phyloP scores from a whole-genome alignment of 2,888 invertebrate species.

The Phanerotoma sp. region DNA sequence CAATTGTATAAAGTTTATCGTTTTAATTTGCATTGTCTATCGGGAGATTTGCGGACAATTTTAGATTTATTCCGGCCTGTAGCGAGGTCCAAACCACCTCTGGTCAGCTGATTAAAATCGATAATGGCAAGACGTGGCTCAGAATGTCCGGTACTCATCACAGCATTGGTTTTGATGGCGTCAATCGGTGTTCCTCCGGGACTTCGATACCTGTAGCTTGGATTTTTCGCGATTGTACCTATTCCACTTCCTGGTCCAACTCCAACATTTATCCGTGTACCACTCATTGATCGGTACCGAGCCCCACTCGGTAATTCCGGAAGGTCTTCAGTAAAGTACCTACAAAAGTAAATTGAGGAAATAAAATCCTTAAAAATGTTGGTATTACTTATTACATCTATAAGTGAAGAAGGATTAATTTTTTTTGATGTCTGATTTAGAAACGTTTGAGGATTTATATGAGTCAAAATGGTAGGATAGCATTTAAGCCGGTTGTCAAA shows the following conservation, averaged over 20 bases:
- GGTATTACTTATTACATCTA: no score
- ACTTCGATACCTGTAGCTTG: conserved; percentile 51
- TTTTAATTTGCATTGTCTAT: conserved; percentile 13
- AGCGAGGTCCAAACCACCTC: conserved; percentile 63
- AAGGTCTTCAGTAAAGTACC: conserved; percentile 49
- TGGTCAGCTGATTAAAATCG: conserved; percentile 71
- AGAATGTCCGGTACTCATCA: conserved; percentile 39
- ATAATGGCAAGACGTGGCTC: conserved; percentile 71
- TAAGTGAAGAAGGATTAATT: no score
- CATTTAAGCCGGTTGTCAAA: neutral
- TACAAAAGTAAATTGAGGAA: no score
- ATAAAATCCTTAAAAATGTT: no score
- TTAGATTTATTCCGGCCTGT: conserved; percentile 46
- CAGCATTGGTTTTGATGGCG: conserved; percentile 37
- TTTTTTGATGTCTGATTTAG: neutral
- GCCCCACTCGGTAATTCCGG: conserved; percentile 35
- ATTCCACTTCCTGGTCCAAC: conserved; percentile 37
- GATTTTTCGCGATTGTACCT: conserved; percentile 43
- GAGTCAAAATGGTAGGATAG: neutral
- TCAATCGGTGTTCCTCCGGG: conserved; percentile 44
- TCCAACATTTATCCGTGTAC: conserved; percentile 44
- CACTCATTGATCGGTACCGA: conserved; percentile 53
- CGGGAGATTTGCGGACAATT: conserved; percentile 33
- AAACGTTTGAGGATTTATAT: neutral
- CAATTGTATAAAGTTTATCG: neutral